Percentiles rank a stretch among this genome's conserved stretches.
Evolutionary conservation across 2,113 vertebrate species (phyloP).

Genomic region (Chaenogobius annularis): DNA sequence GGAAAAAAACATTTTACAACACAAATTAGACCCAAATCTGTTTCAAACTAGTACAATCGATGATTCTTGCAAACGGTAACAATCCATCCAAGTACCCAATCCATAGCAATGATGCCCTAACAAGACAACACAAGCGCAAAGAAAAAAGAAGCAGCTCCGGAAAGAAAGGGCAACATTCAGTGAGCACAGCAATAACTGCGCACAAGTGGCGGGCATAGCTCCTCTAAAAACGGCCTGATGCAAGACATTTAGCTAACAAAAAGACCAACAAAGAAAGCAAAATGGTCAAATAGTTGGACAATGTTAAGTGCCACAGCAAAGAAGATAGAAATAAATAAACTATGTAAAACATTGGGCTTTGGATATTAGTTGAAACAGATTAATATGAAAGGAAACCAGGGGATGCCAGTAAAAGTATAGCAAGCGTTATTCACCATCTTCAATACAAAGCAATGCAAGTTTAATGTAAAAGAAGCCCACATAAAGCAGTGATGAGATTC

Average conservation of each 20-base stretch:
- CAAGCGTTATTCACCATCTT: neutral
- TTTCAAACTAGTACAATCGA: no score
- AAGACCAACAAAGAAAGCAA: no score
- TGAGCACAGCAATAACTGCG: neutral
- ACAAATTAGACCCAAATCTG: no score
- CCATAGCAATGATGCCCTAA: no score
- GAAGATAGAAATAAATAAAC: neutral
- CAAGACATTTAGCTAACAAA: no score
- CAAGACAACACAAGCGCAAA: neutral
- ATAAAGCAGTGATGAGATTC: slow-evolving; percentile 1
- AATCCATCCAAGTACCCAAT: no score
- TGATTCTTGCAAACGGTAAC: neutral
- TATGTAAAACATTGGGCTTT: neutral
- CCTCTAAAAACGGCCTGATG: neutral
- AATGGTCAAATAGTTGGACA: neutral
- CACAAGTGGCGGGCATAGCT: neutral
- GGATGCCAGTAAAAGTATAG: neutral
- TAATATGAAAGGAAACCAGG: neutral
- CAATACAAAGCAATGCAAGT: neutral
- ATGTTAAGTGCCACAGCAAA: neutral
- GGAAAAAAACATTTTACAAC: no score
- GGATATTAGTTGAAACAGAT: neutral
- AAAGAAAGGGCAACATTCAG: neutral
- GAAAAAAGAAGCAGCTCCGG: neutral
- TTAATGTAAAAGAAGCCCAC: neutral